phyloP scores from a whole-genome alignment of 2,113 vertebrate genomes.

The Muntiacus reevesi region DNA sequence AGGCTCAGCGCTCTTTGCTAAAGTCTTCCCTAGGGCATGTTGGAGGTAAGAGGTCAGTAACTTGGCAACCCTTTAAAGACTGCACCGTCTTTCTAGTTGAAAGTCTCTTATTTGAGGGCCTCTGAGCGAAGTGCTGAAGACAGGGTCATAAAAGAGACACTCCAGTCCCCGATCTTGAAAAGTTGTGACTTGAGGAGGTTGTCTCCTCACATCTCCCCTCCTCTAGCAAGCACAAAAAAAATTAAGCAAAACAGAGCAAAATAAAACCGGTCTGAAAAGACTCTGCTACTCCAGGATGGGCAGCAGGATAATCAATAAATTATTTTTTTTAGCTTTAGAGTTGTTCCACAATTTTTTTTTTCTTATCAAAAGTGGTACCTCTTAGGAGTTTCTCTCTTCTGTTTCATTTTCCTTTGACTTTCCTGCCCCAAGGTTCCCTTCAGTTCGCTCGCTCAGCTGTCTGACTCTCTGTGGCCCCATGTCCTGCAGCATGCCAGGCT shows the following conservation, averaged over 20 bases:
- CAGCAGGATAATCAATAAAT: not conserved
- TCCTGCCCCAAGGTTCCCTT: not conserved
- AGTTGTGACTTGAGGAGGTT: not conserved
- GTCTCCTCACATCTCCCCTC: not conserved
- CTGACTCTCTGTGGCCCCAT: not conserved
- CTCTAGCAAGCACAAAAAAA: not conserved
- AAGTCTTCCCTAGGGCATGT: not conserved
- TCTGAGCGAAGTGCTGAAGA: not conserved
- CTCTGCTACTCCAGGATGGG: not conserved
- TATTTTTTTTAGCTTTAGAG: not conserved
- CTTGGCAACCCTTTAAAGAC: not conserved
- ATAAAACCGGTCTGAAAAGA: not conserved
- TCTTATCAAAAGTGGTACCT: not conserved
- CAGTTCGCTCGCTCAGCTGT: not conserved
- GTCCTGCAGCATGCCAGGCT: not conserved
- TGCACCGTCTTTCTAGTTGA: not conserved
- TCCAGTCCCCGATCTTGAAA: not conserved
- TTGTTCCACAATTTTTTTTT: not conserved
- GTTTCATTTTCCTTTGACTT: not conserved
- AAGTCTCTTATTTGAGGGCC: not conserved
- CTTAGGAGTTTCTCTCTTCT: not conserved
- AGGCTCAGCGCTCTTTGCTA: not conserved
- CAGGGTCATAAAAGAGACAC: not conserved
- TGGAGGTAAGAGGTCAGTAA: conserved; percentile 41
- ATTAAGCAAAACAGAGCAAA: conserved; percentile 9